Conservation (phyloP, 2,797 vertebrate species). For the Syngnathus acus region DNA sequence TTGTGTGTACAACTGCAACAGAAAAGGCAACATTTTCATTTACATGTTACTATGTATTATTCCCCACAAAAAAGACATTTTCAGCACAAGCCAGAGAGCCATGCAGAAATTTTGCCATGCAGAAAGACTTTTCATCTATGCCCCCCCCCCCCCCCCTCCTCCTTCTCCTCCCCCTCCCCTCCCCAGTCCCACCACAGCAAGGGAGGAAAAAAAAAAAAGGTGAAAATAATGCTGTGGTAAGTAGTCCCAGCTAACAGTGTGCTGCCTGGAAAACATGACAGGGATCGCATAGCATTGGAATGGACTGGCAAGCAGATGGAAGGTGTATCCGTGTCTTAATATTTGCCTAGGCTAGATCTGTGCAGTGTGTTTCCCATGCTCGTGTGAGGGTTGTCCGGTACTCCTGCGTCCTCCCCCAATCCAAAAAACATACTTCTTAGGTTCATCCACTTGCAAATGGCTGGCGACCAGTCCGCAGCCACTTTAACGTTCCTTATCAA, state of each 20-base stretch:
- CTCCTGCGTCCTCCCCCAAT: too few relatives aligned
- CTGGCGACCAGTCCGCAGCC: too few relatives aligned
- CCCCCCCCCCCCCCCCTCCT: not conserved
- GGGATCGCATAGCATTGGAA: constrained; percentile 27
- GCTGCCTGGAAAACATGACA: constrained; percentile 55
- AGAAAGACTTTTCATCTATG: constrained; percentile 1
- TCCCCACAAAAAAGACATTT: not conserved
- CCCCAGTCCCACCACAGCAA: constrained; percentile 65
- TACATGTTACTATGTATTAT: not conserved
- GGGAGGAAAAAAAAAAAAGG: constrained; percentile 41
- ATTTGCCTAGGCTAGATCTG: too few relatives aligned
- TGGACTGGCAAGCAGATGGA: constrained; percentile 45
- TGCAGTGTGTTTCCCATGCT: too few relatives aligned
- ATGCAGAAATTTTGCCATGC: not conserved
- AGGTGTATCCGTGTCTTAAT: constrained; percentile 22
- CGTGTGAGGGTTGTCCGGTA: too few relatives aligned
- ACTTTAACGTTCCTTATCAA: not conserved
- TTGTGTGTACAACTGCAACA: not conserved
- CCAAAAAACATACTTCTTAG: too few relatives aligned
- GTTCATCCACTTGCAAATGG: too few relatives aligned
- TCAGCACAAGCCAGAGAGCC: not conserved
- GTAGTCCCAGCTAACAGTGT: constrained; percentile 62
- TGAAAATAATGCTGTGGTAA: constrained; percentile 71
- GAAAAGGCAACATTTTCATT: not conserved
- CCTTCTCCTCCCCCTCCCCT: constrained; percentile 40